Conservation (phyloP, 2,113 vertebrate genomes). For the Procavia capensis region DNA sequence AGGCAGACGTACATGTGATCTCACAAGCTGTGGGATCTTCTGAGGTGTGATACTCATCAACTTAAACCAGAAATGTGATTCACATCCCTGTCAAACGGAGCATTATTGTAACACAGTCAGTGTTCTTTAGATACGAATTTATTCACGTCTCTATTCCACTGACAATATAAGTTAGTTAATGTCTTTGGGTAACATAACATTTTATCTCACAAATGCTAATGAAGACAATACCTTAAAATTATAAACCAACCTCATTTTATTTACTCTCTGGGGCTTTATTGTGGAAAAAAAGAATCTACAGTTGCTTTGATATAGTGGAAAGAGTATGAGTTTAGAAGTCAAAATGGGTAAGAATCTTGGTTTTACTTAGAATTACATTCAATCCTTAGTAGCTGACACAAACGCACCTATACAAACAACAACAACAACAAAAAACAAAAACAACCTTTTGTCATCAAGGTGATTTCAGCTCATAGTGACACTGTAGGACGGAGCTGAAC, state of each 20-base stretch:
- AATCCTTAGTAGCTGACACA: background rate
- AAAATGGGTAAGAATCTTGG: background rate
- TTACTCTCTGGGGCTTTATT: background rate
- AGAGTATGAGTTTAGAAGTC: background rate
- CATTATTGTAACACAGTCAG: background rate
- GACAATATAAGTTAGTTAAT: background rate
- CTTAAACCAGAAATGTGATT: background rate
- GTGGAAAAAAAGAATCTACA: background rate
- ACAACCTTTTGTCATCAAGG: no score
- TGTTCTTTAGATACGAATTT: background rate
- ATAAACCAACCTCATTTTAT: background rate
- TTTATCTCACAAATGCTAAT: background rate
- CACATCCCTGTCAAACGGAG: background rate
- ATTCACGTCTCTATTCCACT: background rate
- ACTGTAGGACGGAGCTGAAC: no score
- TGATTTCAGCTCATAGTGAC: no score
- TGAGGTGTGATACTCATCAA: background rate
- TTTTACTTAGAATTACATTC: background rate
- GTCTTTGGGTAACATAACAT: background rate
- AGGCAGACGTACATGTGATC: background rate
- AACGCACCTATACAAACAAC: background rate
- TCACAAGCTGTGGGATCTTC: background rate
- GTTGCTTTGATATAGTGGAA: background rate
- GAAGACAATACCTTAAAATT: conserved; percentile 10
- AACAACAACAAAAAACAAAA: no score